These are phyloP conservation scores for Calypte anna DNA, from an alignment of 2,113 vertebrate genomes.

Conservation along the genomic window DNA sequence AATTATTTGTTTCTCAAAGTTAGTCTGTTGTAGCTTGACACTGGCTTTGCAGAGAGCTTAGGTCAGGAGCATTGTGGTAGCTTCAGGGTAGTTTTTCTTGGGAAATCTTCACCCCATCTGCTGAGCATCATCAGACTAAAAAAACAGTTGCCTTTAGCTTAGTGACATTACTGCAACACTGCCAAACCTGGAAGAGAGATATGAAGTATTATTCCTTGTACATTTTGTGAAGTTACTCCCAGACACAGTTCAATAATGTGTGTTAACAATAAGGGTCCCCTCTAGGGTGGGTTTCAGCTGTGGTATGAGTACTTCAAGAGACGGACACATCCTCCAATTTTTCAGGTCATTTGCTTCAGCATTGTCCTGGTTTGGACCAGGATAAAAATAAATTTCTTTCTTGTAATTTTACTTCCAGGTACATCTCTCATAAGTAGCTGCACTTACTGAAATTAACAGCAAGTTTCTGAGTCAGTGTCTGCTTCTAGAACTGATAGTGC, in stretches of 20 bases:
- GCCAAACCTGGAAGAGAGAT: not conserved
- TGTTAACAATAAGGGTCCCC: not conserved
- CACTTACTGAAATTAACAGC: too few species aligned
- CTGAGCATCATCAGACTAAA: not conserved
- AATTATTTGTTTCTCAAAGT: not conserved
- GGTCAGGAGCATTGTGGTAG: not conserved
- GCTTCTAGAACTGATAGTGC: too few species aligned
- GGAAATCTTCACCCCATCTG: not conserved
- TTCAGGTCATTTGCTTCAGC: not conserved
- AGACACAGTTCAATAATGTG: not conserved
- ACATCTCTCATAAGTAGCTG: too few species aligned
- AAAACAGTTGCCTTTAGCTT: not conserved
- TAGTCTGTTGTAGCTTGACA: not conserved
- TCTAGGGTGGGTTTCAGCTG: not conserved
- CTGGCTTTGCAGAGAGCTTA: not conserved
- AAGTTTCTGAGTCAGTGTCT: too few species aligned
- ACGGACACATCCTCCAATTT: not conserved
- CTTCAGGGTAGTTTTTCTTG: not conserved
- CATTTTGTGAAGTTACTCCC: not conserved
- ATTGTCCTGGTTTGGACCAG: too few species aligned
- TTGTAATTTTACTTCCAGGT: too few species aligned
- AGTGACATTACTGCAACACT: not conserved
- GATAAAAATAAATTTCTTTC: too few species aligned
- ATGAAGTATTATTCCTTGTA: not conserved
- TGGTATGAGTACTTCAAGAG: not conserved